Evolutionary conservation across 2,797 vertebrate species (phyloP).

Genomic region (Muscicapa comitata): DNA sequence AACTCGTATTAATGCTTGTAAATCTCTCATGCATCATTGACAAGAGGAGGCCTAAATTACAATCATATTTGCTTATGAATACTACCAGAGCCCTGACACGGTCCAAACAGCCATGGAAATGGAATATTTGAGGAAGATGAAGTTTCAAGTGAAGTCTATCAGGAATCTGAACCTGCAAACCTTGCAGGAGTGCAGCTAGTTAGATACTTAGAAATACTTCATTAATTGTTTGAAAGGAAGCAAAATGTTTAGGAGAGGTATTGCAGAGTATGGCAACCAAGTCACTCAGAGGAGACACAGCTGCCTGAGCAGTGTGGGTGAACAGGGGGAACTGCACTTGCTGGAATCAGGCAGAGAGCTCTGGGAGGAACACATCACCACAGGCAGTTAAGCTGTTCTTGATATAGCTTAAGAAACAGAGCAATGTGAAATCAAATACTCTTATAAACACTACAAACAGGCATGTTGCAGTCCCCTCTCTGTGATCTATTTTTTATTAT

Average conservation of each 20-base stretch:
- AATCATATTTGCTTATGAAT: conserved; percentile 67
- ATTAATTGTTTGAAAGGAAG: not conserved
- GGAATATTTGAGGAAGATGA: not conserved
- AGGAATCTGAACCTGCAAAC: not conserved
- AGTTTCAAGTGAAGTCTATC: not conserved
- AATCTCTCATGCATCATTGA: conserved; percentile 64
- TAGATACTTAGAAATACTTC: not conserved
- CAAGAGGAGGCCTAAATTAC: conserved; percentile 58
- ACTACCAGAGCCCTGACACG: not conserved
- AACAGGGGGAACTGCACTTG: not conserved
- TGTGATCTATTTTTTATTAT: not conserved
- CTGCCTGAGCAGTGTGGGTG: not conserved
- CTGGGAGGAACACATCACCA: not conserved
- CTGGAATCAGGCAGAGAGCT: not conserved
- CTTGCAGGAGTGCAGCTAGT: not conserved
- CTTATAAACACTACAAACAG: not conserved
- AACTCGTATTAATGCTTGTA: conserved; percentile 67
- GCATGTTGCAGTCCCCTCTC: not conserved
- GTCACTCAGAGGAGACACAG: not conserved
- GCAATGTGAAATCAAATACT: not conserved
- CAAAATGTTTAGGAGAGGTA: not conserved
- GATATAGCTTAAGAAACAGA: not conserved
- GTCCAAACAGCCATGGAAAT: not conserved
- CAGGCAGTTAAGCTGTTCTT: not conserved
- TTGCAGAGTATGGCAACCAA: not conserved